Evolutionary conservation across 2,797 vertebrate species (phyloP).

Genomic region (Peromyscus attwateri): DNA sequence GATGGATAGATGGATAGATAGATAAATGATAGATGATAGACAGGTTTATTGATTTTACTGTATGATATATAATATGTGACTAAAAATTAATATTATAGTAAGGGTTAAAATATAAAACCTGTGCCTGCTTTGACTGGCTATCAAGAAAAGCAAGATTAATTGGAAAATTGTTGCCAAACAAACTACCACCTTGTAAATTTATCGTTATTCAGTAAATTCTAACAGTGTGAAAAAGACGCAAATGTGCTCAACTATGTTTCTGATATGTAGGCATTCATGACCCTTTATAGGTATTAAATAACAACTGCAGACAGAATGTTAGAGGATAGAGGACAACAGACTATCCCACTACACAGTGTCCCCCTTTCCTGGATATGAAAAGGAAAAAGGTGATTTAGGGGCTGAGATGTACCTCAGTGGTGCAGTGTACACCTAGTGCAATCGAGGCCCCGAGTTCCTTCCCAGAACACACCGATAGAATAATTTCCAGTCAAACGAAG

Average conservation of each 20-base stretch:
- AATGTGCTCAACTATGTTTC: background rate
- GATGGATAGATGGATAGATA: too few relatives aligned
- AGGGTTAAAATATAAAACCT: background rate
- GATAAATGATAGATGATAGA: too few relatives aligned
- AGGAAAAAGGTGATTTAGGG: background rate
- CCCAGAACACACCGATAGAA: background rate
- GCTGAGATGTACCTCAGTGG: background rate
- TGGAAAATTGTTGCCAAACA: background rate
- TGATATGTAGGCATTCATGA: background rate
- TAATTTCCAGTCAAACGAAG: background rate
- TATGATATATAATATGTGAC: background rate
- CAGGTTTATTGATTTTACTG: background rate
- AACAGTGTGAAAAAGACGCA: background rate
- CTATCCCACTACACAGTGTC: background rate
- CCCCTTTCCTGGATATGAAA: background rate
- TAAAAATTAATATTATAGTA: background rate
- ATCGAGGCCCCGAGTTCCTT: background rate
- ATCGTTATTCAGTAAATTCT: background rate
- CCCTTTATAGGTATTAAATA: slow-evolving; percentile 28
- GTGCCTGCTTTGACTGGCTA: background rate
- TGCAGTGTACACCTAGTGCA: background rate
- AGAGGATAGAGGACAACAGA: background rate
- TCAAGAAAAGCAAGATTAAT: background rate
- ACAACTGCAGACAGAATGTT: background rate
- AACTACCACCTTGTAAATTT: background rate